Evolutionary conservation across 2,113 vertebrate genomes (phyloP).

Genomic region (Mus spicilegus): DNA sequence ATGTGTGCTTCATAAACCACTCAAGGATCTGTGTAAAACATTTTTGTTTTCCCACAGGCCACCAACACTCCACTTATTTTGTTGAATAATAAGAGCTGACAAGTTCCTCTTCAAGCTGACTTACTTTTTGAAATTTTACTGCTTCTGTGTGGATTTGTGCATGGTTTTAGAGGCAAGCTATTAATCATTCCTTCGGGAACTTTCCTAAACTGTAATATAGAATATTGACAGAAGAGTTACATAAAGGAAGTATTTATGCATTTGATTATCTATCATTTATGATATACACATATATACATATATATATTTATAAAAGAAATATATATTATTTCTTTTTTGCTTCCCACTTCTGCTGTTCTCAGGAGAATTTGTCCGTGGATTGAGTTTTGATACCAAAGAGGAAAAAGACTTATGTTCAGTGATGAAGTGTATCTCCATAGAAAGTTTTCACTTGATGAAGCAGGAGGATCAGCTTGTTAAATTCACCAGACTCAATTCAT

Average conservation of each 20-base stretch:
- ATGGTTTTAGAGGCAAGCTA: background rate
- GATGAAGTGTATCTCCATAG: constrained; percentile 28
- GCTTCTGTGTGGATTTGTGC: background rate
- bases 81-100: constrained; percentile 37
- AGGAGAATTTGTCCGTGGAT: constrained; percentile 48
- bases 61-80: background rate
- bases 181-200: background rate
- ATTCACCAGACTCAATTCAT: constrained; percentile 41
- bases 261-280: background rate
- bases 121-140: constrained; percentile 18
- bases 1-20: background rate
- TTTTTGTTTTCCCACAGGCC: background rate
- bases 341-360: background rate
- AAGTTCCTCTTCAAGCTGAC: constrained; percentile 41
- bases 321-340: background rate
- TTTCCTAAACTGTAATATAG: background rate
- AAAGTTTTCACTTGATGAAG: constrained; percentile 39
- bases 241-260: background rate
- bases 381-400: constrained; percentile 31
- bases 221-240: constrained; percentile 7
- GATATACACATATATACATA: no score
- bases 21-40: constrained; percentile 4
- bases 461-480: constrained; percentile 28
- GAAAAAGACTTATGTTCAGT: constrained; percentile 35
- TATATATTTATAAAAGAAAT: background rate